Conservation (phyloP, 2,888 invertebrate species). For the Plebejus anna region DNA sequence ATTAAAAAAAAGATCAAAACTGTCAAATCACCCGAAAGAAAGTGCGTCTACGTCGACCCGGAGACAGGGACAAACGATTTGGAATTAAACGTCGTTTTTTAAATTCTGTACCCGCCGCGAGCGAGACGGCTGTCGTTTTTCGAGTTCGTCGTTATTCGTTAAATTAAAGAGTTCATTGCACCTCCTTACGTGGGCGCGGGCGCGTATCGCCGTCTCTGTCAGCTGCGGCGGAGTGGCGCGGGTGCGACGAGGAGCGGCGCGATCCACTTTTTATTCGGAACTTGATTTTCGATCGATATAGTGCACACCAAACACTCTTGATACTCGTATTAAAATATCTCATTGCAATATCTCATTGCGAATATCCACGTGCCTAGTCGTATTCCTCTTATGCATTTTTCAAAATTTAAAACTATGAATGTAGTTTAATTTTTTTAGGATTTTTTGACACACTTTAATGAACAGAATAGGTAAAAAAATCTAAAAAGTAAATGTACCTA, state of each 20-base stretch:
- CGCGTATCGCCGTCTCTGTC: constrained; percentile 53
- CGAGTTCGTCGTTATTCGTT: constrained; percentile 49
- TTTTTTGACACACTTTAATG: background rate
- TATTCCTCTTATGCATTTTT: background rate
- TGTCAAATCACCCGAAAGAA: constrained; percentile 40
- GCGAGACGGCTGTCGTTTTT: constrained; percentile 53
- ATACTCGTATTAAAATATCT: constrained; percentile 48
- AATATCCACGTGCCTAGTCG: constrained; percentile 29
- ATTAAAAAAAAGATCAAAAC: constrained; percentile 35
- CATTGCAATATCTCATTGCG: constrained; percentile 36
- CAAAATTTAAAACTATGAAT: background rate
- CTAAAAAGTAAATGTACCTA: background rate
- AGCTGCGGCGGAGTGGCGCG: constrained; percentile 36
- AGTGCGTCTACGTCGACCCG: constrained; percentile 34
- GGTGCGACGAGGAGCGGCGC: constrained; percentile 49
- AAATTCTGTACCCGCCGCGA: constrained; percentile 42
- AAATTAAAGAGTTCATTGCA: constrained; percentile 65
- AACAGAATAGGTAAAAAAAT: too few relatives aligned
- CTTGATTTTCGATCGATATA: constrained; percentile 74
- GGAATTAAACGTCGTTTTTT: constrained; percentile 37
- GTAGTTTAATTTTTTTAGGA: background rate
- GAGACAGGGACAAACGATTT: constrained; percentile 43
- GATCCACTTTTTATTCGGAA: constrained; percentile 72
- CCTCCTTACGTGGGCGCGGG: constrained; percentile 72
- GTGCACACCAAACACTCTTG: constrained; percentile 54